These are phyloP conservation scores for Oreocharis arfaki DNA, from an alignment of 2,113 vertebrate species.

Conservation along the genomic window DNA sequence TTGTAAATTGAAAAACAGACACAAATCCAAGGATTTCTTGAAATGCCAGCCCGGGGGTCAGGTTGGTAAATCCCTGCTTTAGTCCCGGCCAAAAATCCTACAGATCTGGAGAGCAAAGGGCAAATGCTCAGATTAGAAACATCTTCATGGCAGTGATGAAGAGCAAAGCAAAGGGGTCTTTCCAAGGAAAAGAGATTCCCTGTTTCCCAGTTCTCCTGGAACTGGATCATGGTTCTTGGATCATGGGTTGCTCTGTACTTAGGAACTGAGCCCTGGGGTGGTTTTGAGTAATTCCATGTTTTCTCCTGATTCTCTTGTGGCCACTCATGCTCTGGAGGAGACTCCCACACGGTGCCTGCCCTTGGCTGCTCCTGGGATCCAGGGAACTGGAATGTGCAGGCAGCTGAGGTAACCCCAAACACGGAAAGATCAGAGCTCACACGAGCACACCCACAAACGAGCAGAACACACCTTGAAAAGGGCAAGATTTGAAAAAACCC, in stretches of 20 bases:
- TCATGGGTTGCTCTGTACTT: background rate
- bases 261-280: background rate
- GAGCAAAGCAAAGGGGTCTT: background rate
- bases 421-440: background rate
- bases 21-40: background rate
- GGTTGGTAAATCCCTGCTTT: background rate
- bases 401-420: background rate
- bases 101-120: background rate
- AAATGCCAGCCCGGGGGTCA: background rate
- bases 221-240: background rate
- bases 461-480: background rate
- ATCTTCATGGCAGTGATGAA: background rate
- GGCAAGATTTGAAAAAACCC: background rate
- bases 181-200: background rate
- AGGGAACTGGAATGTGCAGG: background rate
- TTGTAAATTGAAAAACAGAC: background rate
- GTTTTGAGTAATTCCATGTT: background rate
- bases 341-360: background rate
- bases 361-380: background rate
- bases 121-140: background rate
- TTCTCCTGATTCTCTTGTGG: background rate
- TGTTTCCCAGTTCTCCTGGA: background rate
- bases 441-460: background rate
- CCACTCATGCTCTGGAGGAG: background rate
- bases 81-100: background rate